A percentile compares a stretch with the other conserved stretches of the same genome.
phyloP scores from a whole-genome alignment of 2,797 vertebrate genomes.

The Tenualosa ilisha region DNA sequence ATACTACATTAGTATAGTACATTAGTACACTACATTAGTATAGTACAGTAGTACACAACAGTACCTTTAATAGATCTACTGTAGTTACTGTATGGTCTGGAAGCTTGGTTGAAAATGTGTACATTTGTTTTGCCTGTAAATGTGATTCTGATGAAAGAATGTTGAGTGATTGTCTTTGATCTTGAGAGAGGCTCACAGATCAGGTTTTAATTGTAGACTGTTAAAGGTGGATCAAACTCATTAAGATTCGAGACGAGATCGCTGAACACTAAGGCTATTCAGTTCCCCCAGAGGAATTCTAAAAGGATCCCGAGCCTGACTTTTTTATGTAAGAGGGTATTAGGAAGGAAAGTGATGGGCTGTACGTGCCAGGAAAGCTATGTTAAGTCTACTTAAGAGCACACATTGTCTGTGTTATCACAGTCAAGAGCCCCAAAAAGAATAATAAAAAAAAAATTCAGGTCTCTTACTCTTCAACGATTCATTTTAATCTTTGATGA shows the following conservation, averaged over 20 bases:
- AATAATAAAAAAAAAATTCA: background rate
- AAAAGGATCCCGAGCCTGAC: background rate
- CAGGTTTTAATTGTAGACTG: background rate
- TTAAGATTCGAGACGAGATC: conserved; percentile 10
- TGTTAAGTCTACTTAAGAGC: conserved; percentile 8
- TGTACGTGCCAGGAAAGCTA: background rate
- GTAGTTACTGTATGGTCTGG: background rate
- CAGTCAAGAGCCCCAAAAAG: background rate
- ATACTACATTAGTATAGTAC: no score
- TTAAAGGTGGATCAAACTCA: conserved; percentile 3
- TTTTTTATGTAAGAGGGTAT: conserved; percentile 1
- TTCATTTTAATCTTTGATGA: conserved; percentile 19
- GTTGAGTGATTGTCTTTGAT: background rate
- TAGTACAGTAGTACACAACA: no score
- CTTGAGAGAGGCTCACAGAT: background rate
- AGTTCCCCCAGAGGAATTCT: background rate
- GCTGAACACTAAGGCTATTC: background rate
- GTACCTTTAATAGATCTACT: background rate
- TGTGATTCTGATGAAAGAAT: background rate
- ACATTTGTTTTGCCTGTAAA: background rate
- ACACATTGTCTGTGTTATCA: background rate
- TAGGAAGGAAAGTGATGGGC: background rate
- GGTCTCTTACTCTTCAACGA: background rate
- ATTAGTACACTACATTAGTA: no score
- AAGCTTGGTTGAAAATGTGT: background rate